phyloP scores from a whole-genome alignment of 1,140 invertebrate species.

The roundworm (Caenorhabditis elegans) region WBcel235 BX284603.4:3779001-3779500 shows the following conservation, averaged over 20 bases:
- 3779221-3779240: constrained; percentile 49
- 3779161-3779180: constrained; percentile 60
- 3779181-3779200: constrained; percentile 63
- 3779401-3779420: too few relatives aligned
- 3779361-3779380: too few relatives aligned
- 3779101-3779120: constrained; percentile 55
- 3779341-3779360: too few relatives aligned
- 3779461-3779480: not conserved
- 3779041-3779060: constrained; percentile 57
- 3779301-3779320: too few relatives aligned
- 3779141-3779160: constrained; percentile 52
- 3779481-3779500: not conserved
- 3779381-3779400: too few relatives aligned
- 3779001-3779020: constrained; percentile 52
- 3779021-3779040: constrained; percentile 51
- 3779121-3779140: constrained; percentile 50
- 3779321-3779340: too few relatives aligned
- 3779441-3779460: too few relatives aligned
- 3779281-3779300: too few relatives aligned
- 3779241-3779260: constrained; percentile 58
- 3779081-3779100: constrained; percentile 60
- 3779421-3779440: too few relatives aligned
- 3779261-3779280: not conserved
- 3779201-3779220: constrained; percentile 55
- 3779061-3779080: constrained; percentile 40